Percentiles rank a stretch among this genome's conserved stretches.
Evolutionary conservation across 2,797 vertebrate species (phyloP).

Genomic region (Pachyuromys duprasi): DNA sequence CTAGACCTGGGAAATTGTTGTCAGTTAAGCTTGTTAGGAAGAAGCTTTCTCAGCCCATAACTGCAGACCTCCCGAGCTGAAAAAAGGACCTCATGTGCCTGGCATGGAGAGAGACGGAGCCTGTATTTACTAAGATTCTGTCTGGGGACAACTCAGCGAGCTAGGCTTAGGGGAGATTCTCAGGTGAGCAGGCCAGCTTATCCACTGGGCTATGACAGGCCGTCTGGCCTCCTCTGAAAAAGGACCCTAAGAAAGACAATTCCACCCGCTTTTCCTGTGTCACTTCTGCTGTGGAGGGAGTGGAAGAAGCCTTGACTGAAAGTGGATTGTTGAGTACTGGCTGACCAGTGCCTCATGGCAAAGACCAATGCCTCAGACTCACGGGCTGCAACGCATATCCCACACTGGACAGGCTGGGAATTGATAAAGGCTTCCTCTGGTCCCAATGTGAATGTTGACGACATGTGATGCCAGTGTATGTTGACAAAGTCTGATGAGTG

Average conservation of each 20-base stretch:
- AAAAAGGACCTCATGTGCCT: neutral
- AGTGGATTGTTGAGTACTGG: neutral
- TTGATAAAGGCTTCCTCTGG: neutral
- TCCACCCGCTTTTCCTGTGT: neutral
- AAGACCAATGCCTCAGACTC: neutral
- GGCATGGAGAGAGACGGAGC: neutral
- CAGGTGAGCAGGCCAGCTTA: neutral
- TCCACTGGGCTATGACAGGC: neutral
- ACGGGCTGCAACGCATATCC: neutral
- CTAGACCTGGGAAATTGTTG: neutral
- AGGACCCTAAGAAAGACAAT: neutral
- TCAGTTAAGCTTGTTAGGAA: neutral
- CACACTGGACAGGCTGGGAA: neutral
- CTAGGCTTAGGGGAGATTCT: neutral
- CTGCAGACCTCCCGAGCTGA: neutral
- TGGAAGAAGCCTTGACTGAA: neutral
- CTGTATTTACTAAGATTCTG: neutral
- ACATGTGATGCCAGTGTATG: neutral
- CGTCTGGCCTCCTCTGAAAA: neutral
- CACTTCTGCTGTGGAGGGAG: neutral
- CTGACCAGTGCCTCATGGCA: no score
- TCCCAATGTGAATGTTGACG: neutral
- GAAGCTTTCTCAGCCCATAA: neutral
- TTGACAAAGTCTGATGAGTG: neutral
- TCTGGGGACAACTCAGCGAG: neutral